Evolutionary conservation across 2,888 invertebrate species (phyloP), one percentile per base, ranked within the genome.

Genomic region (Micoletzkya japonica): DNA sequence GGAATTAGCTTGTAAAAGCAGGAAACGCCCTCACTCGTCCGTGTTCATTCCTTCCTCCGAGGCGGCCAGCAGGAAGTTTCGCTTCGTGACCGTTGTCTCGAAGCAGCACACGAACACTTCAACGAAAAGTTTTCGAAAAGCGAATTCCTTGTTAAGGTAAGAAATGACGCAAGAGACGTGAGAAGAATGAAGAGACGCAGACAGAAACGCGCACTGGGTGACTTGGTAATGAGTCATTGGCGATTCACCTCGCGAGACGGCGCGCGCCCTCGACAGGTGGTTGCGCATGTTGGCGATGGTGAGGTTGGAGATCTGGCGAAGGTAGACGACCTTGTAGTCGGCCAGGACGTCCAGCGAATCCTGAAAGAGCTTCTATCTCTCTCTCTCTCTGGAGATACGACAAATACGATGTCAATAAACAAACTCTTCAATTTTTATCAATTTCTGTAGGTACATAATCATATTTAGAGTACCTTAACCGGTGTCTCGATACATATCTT

Each of bases 51-150:
- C 58, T 3, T 57, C 50, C 2, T 68, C 57, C 14, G 52, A 24
- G 1, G 26, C 24, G 3, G 68, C 68, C 0, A 68, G 44, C 0
- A 68, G 28, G 6, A 68, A 32, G 34, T 68, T 58, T 1, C 68
- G 2, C 4, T 58, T 39, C 2, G 68, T 17, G 0, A 4, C n/a
- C 6, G 57, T 26, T n/a, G 32, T 34, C 34, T 68, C 68, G 3
- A 14, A 1, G 34, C 68, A 68, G 24, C 57, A 7, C 0, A 68
- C 4, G 68, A 57, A 39, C 24, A 68, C 68, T 68, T 57, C 2
- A 54, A 32, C 37, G 44, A 39, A n/a, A n/a, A n/a, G n/a, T n/a
- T n/a, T n/a, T n/a, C n/a, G n/a, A n/a, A n/a, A n/a, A n/a, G n/a
- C n/a, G n/a, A n/a, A n/a, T n/a, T n/a, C n/a, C n/a, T n/a, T n/a